Base-by-base conservation (phyloP, 2,113 vertebrate genomes). In the Epinephelus cyanopodus region DNA sequence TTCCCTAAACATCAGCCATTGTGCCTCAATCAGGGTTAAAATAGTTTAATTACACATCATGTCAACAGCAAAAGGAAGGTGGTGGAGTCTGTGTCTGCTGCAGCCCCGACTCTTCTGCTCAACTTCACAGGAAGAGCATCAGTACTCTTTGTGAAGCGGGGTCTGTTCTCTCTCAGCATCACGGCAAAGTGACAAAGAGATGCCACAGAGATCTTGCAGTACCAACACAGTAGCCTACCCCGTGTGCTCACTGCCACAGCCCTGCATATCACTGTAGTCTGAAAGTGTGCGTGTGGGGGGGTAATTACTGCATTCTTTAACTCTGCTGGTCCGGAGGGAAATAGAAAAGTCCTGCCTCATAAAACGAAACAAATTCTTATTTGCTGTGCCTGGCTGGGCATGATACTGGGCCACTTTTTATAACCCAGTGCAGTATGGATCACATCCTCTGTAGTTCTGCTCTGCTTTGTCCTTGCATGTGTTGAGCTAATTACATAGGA, bases 301-400 rank as follows among this genome's bases (percentile, higher is more conserved):
- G 75, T 77, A 87, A 90, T 89, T 86, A 89, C 83, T 77, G 80
- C 73, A 74, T 89, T 89, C 78, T 88, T 86, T 83, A 82, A 87
- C 83, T 83, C 65, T 50, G 48, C 62, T n/a, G 2, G 42, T 75
- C 87, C 57, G 23, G 6, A 81, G 82, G 84, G 77, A 85, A 90
- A 86, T 77, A 68, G 63, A 81, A 85, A 19, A 79, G 82, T 74
- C 63, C 57, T 68, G 71, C 79, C 57, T 87, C 63, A 53, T 81
- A 89, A 92, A 91, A 82, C 4, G 8, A 88, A 87, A 57, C 39
- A 0, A 76, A 77, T 73, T 77, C 65, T 71, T 67, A 74, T 91
- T 90, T 77, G 80, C 73, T 21, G 54, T 80, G 87, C 79, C 83
- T 84, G 76, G 73, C 82, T 66, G 74, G 71, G 48, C 60, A 65